phyloP scores from a whole-genome alignment of 2,113 vertebrate genomes.

The Pantherophis guttatus region DNA sequence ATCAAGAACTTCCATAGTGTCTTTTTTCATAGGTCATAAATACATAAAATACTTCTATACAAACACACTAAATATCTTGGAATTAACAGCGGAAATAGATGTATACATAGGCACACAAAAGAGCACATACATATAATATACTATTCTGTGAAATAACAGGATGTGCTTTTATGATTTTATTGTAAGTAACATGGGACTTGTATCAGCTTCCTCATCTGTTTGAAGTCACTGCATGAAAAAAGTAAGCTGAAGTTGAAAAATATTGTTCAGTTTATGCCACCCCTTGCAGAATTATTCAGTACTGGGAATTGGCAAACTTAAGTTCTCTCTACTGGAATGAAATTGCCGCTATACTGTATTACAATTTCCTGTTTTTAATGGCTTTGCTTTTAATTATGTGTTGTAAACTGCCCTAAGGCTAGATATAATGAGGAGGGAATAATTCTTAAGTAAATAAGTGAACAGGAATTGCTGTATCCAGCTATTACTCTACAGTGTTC shows the following conservation, averaged over 20 bases:
- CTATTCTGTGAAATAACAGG: neutral
- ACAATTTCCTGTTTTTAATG: neutral
- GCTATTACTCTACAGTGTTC: neutral
- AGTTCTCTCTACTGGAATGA: neutral
- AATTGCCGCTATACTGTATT: neutral
- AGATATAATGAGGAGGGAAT: neutral
- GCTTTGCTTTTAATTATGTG: neutral
- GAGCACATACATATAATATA: neutral
- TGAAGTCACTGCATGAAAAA: neutral
- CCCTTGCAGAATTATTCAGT: neutral
- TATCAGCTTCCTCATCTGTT: neutral
- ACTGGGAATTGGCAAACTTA: neutral
- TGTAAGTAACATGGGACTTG: neutral
- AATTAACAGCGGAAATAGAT: neutral
- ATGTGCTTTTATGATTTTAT: neutral
- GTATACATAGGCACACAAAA: neutral
- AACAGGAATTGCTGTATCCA: neutral
- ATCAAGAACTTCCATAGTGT: neutral
- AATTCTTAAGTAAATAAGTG: neutral
- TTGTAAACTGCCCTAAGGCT: neutral
- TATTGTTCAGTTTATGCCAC: neutral
- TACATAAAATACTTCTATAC: neutral
- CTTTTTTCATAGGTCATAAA: neutral
- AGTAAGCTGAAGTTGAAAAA: neutral
- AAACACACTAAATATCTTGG: neutral